These are phyloP conservation scores for Python bivittatus DNA, from an alignment of 2,113 vertebrate species.

Conservation along the genomic window DNA sequence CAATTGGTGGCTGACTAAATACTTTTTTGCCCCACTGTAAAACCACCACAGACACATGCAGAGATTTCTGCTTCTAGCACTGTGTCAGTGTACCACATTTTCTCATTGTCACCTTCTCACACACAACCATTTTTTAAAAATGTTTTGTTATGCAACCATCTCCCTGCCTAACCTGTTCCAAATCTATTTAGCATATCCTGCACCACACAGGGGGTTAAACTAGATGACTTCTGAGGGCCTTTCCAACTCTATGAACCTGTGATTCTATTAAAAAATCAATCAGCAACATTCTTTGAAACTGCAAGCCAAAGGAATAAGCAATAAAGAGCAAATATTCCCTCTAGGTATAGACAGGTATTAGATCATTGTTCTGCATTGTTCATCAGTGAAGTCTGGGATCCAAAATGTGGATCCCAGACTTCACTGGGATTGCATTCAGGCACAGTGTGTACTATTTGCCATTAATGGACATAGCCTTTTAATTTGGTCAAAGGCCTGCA, in stretches of 20 bases:
- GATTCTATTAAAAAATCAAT: neutral
- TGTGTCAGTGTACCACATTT: neutral
- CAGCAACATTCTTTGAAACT: neutral
- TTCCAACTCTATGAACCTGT: neutral
- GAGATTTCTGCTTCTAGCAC: neutral
- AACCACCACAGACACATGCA: neutral
- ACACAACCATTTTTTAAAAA: neutral
- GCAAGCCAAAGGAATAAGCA: neutral
- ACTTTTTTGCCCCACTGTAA: too few relatives aligned
- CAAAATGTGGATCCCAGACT: too few relatives aligned
- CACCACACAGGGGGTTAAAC: neutral
- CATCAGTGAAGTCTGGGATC: neutral
- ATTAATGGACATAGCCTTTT: neutral
- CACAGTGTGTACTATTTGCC: neutral
- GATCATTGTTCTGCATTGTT: neutral
- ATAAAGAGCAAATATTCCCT: neutral
- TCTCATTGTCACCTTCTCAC: neutral
- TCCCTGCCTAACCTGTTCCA: neutral
- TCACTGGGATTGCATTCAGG: too few relatives aligned
- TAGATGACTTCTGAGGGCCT: neutral
- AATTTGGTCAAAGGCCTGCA: neutral
- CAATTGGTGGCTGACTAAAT: too few relatives aligned
- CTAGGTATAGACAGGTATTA: neutral
- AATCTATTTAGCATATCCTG: neutral
- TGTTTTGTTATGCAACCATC: neutral